Base-by-base conservation (phyloP, 2,797 vertebrate species). In the Bufotes viridis region DNA sequence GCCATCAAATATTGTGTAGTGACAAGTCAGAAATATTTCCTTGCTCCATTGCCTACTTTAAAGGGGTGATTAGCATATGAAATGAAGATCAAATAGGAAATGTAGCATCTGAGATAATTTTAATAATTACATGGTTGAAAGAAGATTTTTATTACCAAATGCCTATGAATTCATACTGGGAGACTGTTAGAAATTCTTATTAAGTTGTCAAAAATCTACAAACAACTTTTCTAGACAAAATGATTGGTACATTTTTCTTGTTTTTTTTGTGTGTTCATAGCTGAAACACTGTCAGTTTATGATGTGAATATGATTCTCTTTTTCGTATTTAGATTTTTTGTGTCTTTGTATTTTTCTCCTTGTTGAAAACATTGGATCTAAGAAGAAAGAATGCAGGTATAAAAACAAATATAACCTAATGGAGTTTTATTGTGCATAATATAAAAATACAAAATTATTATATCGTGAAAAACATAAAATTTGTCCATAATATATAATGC, bases 51-150 rank as follows among this genome's bases (percentile, higher is more conserved):
- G 88, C 88, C 81, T 89, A 79, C 81, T 89, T 87, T 89, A 89
- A 87, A 84, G 58, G 74, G 88, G 85, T 87, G 85, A 89, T 89
- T 89, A 89, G 88, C 88, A 89, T 89, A 89, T 89, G 85, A 89
- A 89, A 89, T 89, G 88, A 89, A 87, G 88, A 89, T 89, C 85
- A 87, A 89, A 89, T 80, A 87, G 85, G 88, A 87, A 89, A 84
- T 89, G 85, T 89, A 89, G 85, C 88, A 89, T 89, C 85, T 89
- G 85, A 89, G 88, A 89, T 89, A 84, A 89, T 89, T 89, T 89
- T 81, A 89, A 89, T 89, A 89, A 89, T 89, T 89, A 89, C 88
- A 89, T 89, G 88, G 81, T 87, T 89, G 88, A 87, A 89, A 89
- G 88, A 89, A n/a, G 81, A 83, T 87, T 87, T 89, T 89, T 89